Conservation (phyloP, 2,888 invertebrate genomes). For the Hybos culiciformis region DNA sequence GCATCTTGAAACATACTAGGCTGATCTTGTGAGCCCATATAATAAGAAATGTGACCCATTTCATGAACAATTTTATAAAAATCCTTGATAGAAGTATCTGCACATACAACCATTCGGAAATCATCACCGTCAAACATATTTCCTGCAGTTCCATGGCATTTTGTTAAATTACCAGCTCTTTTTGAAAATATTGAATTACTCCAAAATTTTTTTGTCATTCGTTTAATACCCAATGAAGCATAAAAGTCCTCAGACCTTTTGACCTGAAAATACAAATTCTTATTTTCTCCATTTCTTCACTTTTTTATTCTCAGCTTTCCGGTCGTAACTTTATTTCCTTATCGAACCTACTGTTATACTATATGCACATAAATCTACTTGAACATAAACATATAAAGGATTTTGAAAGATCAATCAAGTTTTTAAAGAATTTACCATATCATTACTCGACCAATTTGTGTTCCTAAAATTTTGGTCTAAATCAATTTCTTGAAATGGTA, state of each 20-base stretch:
- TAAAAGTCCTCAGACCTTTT: conserved; percentile 53
- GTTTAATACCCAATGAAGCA: conserved; percentile 46
- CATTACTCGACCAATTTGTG: conserved; percentile 42
- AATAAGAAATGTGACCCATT: conserved; percentile 62
- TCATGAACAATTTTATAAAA: conserved; percentile 57
- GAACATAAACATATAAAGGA: too few species aligned
- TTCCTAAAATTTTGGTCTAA: conserved; percentile 40
- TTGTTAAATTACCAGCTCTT: conserved; percentile 26
- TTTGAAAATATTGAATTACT: conserved; percentile 40
- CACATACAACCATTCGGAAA: conserved; percentile 53
- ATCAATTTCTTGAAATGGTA: conserved; percentile 37
- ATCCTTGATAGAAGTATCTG: conserved; percentile 44
- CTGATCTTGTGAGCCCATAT: conserved; percentile 50
- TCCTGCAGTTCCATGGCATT: conserved; percentile 59
- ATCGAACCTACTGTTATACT: too few species aligned
- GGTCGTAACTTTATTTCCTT: too few species aligned
- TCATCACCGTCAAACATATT: conserved; percentile 54
- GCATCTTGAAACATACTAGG: conserved; percentile 49
- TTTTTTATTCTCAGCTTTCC: neutral
- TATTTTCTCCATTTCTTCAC: neutral
- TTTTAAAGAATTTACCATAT: conserved; percentile 38
- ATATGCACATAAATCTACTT: too few species aligned
- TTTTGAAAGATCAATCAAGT: neutral
- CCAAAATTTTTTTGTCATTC: conserved; percentile 51
- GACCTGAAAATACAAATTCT: conserved; percentile 18